These are phyloP conservation scores for Hylaeus volcanicus DNA, from an alignment of 1,140 invertebrate genomes.

Conservation along the genomic window DNA sequence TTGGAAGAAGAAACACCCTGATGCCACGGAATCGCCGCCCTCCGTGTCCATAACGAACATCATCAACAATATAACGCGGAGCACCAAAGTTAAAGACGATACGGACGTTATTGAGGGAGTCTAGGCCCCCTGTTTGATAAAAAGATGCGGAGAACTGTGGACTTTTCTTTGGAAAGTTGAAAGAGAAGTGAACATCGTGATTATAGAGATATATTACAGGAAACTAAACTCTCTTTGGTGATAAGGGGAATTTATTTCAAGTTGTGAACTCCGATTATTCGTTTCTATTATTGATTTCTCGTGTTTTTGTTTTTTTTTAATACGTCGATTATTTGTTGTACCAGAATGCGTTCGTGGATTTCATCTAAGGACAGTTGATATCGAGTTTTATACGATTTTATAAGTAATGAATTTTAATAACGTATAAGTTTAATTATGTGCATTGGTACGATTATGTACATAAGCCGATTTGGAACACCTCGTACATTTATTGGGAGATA, in stretches of 20 bases:
- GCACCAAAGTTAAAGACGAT: background rate
- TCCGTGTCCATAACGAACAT: constrained; percentile 50
- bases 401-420: background rate
- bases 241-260: background rate
- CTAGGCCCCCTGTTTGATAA: background rate
- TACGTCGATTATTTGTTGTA: too few relatives aligned
- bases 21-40: constrained; percentile 44
- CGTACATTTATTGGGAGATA: background rate
- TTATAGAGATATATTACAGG: background rate
- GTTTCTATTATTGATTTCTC: too few relatives aligned
- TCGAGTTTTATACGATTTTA: background rate
- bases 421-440: background rate
- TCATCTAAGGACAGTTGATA: background rate
- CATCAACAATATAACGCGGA: background rate
- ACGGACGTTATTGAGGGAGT: background rate
- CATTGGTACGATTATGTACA: background rate
- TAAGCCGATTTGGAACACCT: background rate
- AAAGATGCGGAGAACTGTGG: background rate
- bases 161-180: background rate
- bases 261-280: background rate
- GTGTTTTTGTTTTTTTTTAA: too few relatives aligned
- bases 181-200: background rate
- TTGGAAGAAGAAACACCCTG: constrained; percentile 76
- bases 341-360: background rate
- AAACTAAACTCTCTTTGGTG: background rate